These are phyloP conservation scores for Natrix natrix DNA, from an alignment of 2,797 vertebrate species.

Conservation along the genomic window DNA sequence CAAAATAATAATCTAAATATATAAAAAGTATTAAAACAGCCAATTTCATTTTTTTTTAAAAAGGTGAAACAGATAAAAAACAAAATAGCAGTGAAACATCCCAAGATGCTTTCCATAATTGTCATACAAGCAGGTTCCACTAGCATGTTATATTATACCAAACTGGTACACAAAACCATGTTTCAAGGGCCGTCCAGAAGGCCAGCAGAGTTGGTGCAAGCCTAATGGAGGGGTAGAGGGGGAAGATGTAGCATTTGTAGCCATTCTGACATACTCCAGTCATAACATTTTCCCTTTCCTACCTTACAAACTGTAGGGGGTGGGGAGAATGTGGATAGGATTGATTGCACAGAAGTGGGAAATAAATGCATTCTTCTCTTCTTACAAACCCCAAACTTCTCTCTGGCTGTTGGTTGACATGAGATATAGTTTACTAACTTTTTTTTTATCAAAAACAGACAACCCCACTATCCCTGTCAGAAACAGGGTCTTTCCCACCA, in stretches of 20 bases:
- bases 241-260: neutral
- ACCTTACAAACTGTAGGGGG: neutral
- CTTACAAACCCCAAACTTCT: neutral
- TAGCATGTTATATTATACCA: neutral
- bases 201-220: neutral
- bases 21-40: neutral
- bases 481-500: neutral
- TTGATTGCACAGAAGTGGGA: neutral
- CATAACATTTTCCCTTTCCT: neutral
- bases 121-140: neutral
- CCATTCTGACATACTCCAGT: neutral
- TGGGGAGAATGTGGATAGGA: neutral
- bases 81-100: neutral
- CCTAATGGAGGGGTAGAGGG: neutral
- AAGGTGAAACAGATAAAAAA: neutral
- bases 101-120: neutral
- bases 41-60: neutral
- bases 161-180: neutral
- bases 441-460: neutral
- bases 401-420: neutral
- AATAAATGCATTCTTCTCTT: neutral
- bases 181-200: neutral
- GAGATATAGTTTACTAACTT: neutral
- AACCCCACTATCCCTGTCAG: neutral
- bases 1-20: neutral